Evolutionary conservation across 1,140 invertebrate species (phyloP), one percentile per base, ranked within the genome.

Genomic region (Heliconius melpomene): DNA sequence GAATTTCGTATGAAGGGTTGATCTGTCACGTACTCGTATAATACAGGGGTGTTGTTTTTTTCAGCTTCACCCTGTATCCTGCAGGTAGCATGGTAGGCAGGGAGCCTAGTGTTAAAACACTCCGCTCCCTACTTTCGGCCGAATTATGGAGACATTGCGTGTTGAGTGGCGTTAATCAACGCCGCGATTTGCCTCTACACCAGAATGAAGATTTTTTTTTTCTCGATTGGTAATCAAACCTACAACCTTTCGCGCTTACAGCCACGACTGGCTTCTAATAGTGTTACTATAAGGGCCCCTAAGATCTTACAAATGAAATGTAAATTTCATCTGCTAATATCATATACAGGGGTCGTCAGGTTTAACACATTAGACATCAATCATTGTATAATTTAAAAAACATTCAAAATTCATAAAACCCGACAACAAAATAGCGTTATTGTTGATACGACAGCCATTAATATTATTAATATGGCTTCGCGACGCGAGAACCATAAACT

Each of bases 391-490:
- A 79, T 78, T 57, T 71, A 72, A 36, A 57, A 78, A 74, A 36
- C 60, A 90, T 91, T 88, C 88, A 83, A 79, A 86, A 84, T 87
- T 87, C 84, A 91, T 92, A 89, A 90, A 89, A 71, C 81, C 86
- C 82, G 82, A 84, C 84, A 87, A 81, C 80, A 89, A 87, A 88
- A 90, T 86, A 88, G 85, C 84, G 85, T 87, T 88, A 87, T 91
- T 87, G 88, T 87, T 91, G 85, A 93, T 90, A 85, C 84, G 86
- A 88, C 87, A 83, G 85, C 88, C 91, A 93, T 94, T 92, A 92
- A 92, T 92, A 94, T 89, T 93, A 92, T 91, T 92, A 93, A 93
- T 93, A 93, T 86, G 89, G 91, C 88, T 87, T 91, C 89, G 84
- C 85, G 86, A 91, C 87, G 90, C 87, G 84, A 87, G 89, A 84